Evolutionary conservation across 1,140 invertebrate genomes (phyloP), one percentile per base, ranked within the genome.

Genomic region (Ceratoteleas bidentatus): DNA sequence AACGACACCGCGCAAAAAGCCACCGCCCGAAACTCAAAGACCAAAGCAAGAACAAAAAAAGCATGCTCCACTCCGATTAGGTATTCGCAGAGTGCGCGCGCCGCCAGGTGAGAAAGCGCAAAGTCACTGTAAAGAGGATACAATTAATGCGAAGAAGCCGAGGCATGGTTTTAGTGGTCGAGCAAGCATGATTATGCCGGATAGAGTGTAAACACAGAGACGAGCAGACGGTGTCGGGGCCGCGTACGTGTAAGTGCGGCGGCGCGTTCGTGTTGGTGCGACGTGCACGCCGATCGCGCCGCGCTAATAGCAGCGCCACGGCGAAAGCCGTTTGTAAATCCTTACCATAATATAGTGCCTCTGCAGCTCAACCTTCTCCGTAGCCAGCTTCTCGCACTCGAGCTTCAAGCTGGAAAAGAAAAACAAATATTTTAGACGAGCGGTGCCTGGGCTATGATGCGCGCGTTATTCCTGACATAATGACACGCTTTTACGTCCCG

Each of bases 291-390:
- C 10, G 50, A 82, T 82, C 62, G 74, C 36, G 73, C 38, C 34
- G 45, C 49, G 81, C 76, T 80, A 84, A 81, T 84, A 77, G 73
- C 15, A 54, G 14, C 54, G 52, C 81, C 49, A 75, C 43, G 75
- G 60, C 66, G 84, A 85, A 81, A 85, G 81, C 84, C 65, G 88
- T 82, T 87, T 84, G 79, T 70, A 74, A 78, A 81, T 81, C 92
- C 95, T 96, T 94, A 99, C 97, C 98, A 99, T 99, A 81, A 99
- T 98, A 93, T 99, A 99, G 94, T 99, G 98, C 91, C 98, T 95
- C 92, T 99, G 98, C 94, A 99, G 98, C 94, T 99, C 98, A 75
- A 98, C 98, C 94, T 99, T 99, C 92, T 99, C 98, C 90, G 96
- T 97, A 60, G 97, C 97, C 86, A 99, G 92, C 92, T 99, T 99